Evolutionary conservation across 2,888 invertebrate genomes (phyloP).

Genomic region (Mongoloraphidia duomilia): DNA sequence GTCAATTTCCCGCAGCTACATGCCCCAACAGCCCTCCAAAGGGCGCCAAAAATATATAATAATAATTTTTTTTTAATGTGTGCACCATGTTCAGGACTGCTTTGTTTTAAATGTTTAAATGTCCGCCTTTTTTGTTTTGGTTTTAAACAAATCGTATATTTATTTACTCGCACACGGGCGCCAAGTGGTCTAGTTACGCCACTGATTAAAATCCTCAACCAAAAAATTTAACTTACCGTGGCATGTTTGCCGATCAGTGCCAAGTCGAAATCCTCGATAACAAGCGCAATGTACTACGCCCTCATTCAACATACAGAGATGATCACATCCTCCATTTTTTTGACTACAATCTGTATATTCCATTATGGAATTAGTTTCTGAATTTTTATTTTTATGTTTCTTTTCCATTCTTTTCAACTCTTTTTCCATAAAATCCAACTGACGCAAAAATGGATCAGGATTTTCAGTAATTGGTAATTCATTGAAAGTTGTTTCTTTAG

Average conservation of each 20-base stretch:
- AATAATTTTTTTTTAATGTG: too few species aligned
- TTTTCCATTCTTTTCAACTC: neutral
- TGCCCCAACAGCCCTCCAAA: too few species aligned
- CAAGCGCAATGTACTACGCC: constrained; percentile 31
- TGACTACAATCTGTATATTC: constrained; percentile 11
- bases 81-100: too few species aligned
- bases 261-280: constrained; percentile 30
- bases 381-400: neutral
- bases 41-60: too few species aligned
- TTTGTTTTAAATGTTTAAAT: constrained; percentile 5
- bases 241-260: constrained; percentile 26
- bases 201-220: neutral
- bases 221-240: constrained; percentile 23
- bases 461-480: too few species aligned
- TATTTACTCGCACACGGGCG: neutral
- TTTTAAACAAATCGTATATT: neutral
- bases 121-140: neutral
- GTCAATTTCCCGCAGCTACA: too few species aligned
- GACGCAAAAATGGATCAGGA: neutral
- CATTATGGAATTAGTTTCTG: too few species aligned
- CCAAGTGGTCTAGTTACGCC: too few species aligned
- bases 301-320: constrained; percentile 28
- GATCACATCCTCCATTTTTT: constrained; percentile 32
- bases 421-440: neutral
- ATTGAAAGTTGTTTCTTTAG: too few species aligned